Evolutionary conservation across 1,140 invertebrate genomes (phyloP), one percentile per base, ranked within the genome.

Genomic region (Drosophila willistoni): DNA sequence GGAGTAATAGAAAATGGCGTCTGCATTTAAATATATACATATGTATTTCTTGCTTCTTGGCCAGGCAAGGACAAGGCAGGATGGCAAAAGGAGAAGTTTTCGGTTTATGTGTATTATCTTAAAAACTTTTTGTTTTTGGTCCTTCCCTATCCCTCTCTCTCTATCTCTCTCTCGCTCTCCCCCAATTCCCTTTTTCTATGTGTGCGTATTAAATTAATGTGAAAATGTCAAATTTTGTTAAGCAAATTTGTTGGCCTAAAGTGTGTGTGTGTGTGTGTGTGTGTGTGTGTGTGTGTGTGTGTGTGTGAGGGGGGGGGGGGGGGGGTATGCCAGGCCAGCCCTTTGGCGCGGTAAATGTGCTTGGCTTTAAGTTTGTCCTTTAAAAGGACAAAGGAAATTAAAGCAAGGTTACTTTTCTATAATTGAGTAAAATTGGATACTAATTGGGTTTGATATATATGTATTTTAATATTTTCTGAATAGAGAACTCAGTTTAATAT

Each of bases 1-100:
- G 79, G 75, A 79, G 69, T 82, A 86, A 86, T 86, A 86, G 83
- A 86, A 77, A 86, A 86, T 86, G 83, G 83, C 83, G 83, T 86
- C 83, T 87, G 79, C 83, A 83, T 83, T 87, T 89, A 87, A 86
- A 86, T 86, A 87, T 73, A 29, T 29, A 87, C 71, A 29, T 29
- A 29, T 29, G 29, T 29, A 29, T 9, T 33, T 54, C 39, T 22
- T 33, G 44, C 36, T 47, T 12, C 10, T 44, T 9, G 2, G 14
- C 14, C 10, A 3, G 6, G 14, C 4, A 64, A 70, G 73, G 68
- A 68, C 82, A 81, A 78, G 29, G 29, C 29, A 29, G 75, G 74
- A 75, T 79, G 82, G 68, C 76, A 68, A 22, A 29, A 33, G 39
- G 29, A 22, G 44, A 17, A 17, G 17, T 51, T 10, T 60, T 59